Conservation (phyloP, 1,140 invertebrate genomes). For the Formica selysi region DNA sequence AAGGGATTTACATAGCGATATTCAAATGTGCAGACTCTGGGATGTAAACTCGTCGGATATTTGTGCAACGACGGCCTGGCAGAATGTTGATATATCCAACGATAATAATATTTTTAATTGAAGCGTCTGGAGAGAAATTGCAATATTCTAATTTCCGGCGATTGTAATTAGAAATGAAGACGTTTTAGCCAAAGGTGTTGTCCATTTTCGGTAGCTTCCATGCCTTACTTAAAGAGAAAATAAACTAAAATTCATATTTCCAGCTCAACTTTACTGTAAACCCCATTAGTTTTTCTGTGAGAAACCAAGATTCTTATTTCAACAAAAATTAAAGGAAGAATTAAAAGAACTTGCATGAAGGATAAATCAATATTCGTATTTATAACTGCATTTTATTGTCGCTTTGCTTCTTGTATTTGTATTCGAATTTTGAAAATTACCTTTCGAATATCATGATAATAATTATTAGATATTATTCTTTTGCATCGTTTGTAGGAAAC, state of each 20-base stretch:
- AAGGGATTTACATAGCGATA: neutral
- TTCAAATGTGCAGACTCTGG: neutral
- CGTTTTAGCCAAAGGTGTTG: conserved; percentile 74
- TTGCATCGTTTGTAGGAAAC: neutral
- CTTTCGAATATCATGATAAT: neutral
- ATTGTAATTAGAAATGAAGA: conserved; percentile 71
- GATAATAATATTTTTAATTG: conserved; percentile 75
- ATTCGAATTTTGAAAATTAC: neutral
- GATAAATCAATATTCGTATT: neutral
- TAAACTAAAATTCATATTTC: conserved; percentile 71
- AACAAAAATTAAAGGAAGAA: neutral
- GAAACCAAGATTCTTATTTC: neutral
- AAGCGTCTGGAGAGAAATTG: conserved; percentile 46
- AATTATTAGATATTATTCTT: neutral
- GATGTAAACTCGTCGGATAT: neutral
- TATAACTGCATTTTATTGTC: neutral
- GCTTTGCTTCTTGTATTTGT: neutral
- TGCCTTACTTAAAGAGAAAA: conserved; percentile 71
- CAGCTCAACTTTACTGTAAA: conserved; percentile 26
- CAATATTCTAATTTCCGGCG: conserved; percentile 57
- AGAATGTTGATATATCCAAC: conserved; percentile 33
- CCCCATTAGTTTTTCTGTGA: neutral
- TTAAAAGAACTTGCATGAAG: neutral
- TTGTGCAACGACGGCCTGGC: conserved; percentile 36
- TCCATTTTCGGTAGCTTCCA: conserved; percentile 73